phyloP scores from a whole-genome alignment of 2,888 invertebrate species.

The Orchestes rusci region DNA sequence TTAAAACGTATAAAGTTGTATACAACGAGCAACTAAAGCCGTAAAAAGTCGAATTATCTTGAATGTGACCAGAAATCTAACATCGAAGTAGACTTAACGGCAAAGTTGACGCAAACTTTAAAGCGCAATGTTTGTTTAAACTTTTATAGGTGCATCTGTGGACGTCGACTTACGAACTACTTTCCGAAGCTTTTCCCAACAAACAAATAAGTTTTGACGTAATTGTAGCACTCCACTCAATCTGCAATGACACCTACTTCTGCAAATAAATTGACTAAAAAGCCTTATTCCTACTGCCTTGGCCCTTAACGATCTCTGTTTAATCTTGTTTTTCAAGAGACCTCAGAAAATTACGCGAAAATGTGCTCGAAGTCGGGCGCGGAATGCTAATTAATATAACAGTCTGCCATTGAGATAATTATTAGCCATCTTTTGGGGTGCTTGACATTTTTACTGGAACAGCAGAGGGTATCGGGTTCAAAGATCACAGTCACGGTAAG shows the following conservation, averaged over 20 bases:
- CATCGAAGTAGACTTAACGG: neutral
- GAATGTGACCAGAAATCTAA: too few relatives aligned
- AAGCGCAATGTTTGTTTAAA: conserved; percentile 16
- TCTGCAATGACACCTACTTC: too few relatives aligned
- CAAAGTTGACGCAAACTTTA: conserved; percentile 15
- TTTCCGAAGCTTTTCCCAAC: conserved; percentile 11
- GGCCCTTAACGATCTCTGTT: conserved; percentile 19
- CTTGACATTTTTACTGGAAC: conserved; percentile 7
- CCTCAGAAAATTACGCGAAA: conserved; percentile 24
- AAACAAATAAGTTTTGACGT: conserved; percentile 8
- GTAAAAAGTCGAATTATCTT: too few relatives aligned
- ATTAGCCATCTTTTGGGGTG: conserved; percentile 16
- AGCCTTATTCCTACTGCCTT: neutral
- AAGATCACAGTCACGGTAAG: conserved; percentile 10
- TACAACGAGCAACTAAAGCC: too few relatives aligned
- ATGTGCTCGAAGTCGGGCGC: conserved; percentile 23
- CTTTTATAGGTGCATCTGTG: conserved; percentile 16
- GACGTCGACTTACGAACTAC: conserved; percentile 14
- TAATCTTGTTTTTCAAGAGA: conserved; percentile 22
- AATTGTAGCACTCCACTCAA: neutral
- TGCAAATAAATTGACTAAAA: too few relatives aligned
- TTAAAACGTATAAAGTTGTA: too few relatives aligned
- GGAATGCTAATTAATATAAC: conserved; percentile 23
- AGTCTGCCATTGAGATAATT: conserved; percentile 17
- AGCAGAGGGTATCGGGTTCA: conserved; percentile 3